A percentile compares a stretch with the other conserved stretches of the same genome.
Evolutionary conservation across 2,888 invertebrate species (phyloP).

Genomic region (Allygus modestus): DNA sequence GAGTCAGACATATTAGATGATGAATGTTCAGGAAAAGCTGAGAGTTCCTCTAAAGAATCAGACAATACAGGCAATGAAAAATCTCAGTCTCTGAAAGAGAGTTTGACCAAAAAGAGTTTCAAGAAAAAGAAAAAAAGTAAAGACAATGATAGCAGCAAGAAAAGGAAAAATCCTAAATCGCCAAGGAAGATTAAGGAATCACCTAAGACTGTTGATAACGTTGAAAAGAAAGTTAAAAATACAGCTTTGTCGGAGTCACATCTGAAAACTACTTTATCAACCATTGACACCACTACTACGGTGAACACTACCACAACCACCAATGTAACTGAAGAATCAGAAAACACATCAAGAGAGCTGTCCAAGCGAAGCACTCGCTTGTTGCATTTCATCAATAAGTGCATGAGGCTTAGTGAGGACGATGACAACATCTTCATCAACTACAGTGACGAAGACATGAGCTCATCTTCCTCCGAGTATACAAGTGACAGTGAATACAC

Average conservation of each 20-base stretch:
- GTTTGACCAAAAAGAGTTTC: background rate
- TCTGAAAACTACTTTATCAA: background rate
- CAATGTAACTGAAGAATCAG: background rate
- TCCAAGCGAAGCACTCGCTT: constrained; percentile 21
- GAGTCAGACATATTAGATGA: constrained; percentile 53
- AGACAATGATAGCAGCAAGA: constrained; percentile 30
- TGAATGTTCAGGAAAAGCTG: background rate
- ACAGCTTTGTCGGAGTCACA: background rate
- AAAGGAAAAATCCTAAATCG: constrained; percentile 17
- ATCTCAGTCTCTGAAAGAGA: constrained; percentile 44
- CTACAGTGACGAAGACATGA: constrained; percentile 46
- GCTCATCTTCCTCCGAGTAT: constrained; percentile 7
- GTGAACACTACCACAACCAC: background rate
- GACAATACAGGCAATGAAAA: constrained; percentile 15
- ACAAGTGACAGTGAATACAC: constrained; percentile 48
- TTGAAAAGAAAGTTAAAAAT: background rate
- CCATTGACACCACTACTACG: background rate
- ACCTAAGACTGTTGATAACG: background rate
- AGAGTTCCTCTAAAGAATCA: background rate
- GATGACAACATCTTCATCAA: constrained; percentile 42
- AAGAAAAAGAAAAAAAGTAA: constrained; percentile 51
- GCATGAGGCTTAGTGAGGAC: constrained; percentile 48
- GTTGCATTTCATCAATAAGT: constrained; percentile 52
- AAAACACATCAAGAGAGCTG: background rate
- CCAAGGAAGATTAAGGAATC: constrained; percentile 25